Evolutionary conservation across 2,113 vertebrate genomes (phyloP).

Genomic region (Marcusenius ussheri): DNA sequence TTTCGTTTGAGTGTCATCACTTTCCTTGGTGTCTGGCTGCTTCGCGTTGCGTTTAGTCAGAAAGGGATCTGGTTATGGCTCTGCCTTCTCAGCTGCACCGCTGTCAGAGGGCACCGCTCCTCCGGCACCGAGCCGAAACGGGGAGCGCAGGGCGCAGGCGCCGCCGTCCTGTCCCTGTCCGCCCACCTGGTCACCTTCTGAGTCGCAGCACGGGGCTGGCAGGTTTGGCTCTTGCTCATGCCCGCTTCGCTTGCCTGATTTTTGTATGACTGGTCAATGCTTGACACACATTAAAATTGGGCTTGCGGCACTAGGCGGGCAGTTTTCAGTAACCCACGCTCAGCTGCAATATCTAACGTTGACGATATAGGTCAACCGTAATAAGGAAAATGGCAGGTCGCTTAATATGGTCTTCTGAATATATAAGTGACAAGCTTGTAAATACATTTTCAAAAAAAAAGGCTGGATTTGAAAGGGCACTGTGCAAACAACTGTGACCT

Average conservation of each 20-base stretch:
- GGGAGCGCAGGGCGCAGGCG: neutral
- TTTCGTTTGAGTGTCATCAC: slow-evolving; percentile 5
- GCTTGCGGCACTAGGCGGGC: neutral
- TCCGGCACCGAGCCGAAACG: neutral
- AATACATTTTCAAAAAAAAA: neutral
- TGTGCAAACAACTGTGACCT: neutral
- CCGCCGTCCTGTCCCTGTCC: neutral
- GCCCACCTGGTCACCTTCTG: neutral
- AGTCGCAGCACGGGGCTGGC: neutral
- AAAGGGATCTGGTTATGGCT: slow-evolving; percentile 7
- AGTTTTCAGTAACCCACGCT: neutral
- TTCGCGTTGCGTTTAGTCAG: slow-evolving; percentile 1
- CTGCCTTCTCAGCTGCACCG: neutral
- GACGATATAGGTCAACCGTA: neutral
- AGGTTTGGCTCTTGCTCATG: slow-evolving; percentile 4
- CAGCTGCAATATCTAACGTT: neutral
- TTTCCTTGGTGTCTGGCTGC: neutral
- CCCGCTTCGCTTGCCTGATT: neutral
- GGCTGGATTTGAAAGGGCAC: neutral
- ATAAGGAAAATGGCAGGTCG: neutral
- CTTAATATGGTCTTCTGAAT: neutral
- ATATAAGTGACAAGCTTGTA: neutral
- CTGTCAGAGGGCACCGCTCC: neutral
- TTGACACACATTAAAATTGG: neutral
- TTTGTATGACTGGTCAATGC: neutral